Percentiles rank a stretch among this genome's conserved stretches.
Conservation (phyloP, 37 sponge, comb jelly and placozoan genomes). For the Halichondria panicea region DNA sequence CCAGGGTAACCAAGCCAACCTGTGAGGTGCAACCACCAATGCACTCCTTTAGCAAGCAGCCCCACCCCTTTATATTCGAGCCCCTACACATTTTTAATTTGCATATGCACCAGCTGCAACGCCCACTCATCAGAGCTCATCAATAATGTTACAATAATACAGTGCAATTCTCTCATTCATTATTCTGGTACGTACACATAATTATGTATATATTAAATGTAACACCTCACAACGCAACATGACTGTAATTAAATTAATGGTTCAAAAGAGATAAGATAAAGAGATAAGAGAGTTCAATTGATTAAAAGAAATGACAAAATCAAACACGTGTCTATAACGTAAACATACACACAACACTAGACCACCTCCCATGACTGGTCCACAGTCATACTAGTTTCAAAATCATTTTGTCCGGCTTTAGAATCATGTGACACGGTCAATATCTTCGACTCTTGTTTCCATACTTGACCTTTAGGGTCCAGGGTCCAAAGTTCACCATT, state of each 20-base stretch:
- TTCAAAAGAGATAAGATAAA: neutral
- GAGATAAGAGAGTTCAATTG: neutral
- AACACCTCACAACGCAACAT: too few species aligned
- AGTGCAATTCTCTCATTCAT: too few species aligned
- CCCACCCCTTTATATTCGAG: too few species aligned
- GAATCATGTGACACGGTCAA: constrained; percentile 22
- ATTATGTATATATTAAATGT: neutral
- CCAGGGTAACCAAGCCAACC: too few species aligned
- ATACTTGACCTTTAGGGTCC: constrained; percentile 49
- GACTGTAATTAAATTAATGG: neutral
- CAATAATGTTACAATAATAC: too few species aligned
- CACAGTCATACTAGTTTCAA: neutral
- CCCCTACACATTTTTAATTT: too few species aligned
- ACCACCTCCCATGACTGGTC: constrained; percentile 42
- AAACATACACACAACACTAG: neutral
- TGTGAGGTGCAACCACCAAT: too few species aligned
- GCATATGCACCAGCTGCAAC: too few species aligned
- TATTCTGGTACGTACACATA: too few species aligned
- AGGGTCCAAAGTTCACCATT: constrained; percentile 77
- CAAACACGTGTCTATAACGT: neutral
- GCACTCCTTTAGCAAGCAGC: too few species aligned
- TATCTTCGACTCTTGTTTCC: constrained; percentile 42
- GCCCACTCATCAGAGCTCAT: too few species aligned
- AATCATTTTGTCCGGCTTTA: neutral
- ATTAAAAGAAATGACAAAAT: neutral